Evolutionary conservation across 2,797 vertebrate species (phyloP).

Genomic region (Potorous gilbertii): DNA sequence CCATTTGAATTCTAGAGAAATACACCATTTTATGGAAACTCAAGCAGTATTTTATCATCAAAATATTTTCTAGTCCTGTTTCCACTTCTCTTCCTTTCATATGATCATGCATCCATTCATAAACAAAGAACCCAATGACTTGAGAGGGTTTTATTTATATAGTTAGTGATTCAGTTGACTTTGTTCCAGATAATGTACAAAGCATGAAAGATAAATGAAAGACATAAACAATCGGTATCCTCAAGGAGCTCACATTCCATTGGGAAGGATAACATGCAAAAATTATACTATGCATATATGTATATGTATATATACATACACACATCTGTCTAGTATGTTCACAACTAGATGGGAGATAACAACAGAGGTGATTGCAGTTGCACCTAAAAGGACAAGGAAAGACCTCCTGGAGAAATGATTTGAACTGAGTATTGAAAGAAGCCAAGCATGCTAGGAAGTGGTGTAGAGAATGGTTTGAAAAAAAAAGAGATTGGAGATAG

Average conservation of each 20-base stretch:
- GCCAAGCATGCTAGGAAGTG: background rate
- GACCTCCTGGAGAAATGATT: background rate
- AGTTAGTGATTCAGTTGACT: background rate
- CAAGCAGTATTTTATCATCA: slow-evolving; percentile 37
- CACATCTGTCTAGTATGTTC: background rate
- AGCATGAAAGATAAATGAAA: background rate
- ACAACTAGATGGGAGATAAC: background rate
- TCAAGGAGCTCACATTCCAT: no score
- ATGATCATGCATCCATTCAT: background rate
- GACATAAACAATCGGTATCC: background rate
- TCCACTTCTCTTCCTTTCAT: slow-evolving; percentile 40
- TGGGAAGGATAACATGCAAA: no score
- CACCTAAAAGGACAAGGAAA: background rate
- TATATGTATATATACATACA: no score
- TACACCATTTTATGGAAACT: slow-evolving; percentile 51
- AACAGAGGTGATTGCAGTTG: background rate
- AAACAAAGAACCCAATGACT: slow-evolving; percentile 15
- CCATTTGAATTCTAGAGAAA: slow-evolving; percentile 53
- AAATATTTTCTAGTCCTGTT: slow-evolving; percentile 40
- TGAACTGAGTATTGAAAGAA: background rate
- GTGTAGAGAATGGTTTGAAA: background rate
- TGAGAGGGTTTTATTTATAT: background rate
- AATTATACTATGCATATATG: no score
- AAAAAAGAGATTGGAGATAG: background rate
- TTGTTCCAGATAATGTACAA: background rate